A percentile compares a stretch with the other conserved stretches of the same genome.
phyloP scores from a whole-genome alignment of 2,888 invertebrate genomes.

The Dasysyrphus tricinctus region DNA sequence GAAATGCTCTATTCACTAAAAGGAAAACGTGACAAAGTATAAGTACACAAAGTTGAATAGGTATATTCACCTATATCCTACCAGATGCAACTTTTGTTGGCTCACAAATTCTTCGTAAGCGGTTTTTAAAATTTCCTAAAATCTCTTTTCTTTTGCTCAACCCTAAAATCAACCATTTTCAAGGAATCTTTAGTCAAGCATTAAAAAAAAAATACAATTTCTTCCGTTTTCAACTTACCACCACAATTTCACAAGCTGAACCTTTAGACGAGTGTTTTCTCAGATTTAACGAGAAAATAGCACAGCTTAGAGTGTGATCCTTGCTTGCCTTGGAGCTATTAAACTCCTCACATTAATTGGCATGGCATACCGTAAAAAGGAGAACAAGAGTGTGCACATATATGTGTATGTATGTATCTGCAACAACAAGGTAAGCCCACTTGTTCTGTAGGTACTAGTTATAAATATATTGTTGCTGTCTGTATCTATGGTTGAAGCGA shows the following conservation, averaged over 20 bases:
- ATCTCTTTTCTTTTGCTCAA: conserved; percentile 1
- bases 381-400: conserved; percentile 1
- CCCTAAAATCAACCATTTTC: conserved; percentile 1
- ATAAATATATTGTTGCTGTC: conserved; percentile 6
- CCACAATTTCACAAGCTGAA: conserved; percentile 10
- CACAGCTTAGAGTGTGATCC: conserved; percentile 39
- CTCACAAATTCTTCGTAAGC: conserved; percentile 20
- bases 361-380: conserved; percentile 29
- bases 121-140: conserved; percentile 50
- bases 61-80: not conserved
- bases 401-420: no score
- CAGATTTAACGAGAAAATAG: conserved; percentile 42
- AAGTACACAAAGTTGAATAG: not conserved
- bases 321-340: conserved; percentile 42
- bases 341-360: conserved; percentile 53
- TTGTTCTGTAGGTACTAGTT: no score
- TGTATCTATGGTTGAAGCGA: not conserved
- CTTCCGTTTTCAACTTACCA: conserved; percentile 2
- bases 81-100: conserved; percentile 10
- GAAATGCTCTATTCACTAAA: not conserved
- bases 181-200: not conserved
- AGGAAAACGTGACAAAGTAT: conserved; percentile 22
- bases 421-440: no score
- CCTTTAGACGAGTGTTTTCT: conserved; percentile 20
- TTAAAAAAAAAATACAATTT: not conserved